Conservation (phyloP, 2,888 invertebrate species). For the Mamestra brassicae region DNA sequence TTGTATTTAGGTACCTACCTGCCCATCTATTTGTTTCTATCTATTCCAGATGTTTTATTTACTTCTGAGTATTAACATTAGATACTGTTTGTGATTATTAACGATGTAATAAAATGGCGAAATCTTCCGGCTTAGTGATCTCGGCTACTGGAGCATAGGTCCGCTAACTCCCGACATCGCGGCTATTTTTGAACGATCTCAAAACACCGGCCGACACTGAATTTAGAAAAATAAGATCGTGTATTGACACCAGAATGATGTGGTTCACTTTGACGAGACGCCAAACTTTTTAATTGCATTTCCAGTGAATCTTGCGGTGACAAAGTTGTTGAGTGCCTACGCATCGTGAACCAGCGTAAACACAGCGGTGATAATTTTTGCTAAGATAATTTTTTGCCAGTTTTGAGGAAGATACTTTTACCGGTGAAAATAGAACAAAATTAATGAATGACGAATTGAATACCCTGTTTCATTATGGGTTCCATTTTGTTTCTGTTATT, state of each 20-base stretch:
- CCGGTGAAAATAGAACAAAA: background rate
- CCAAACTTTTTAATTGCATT: slow-evolving; percentile 69
- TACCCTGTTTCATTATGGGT: background rate
- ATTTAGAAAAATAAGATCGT: slow-evolving; percentile 67
- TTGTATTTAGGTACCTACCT: background rate
- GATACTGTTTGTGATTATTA: slow-evolving; percentile 53
- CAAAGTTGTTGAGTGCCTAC: slow-evolving; percentile 51
- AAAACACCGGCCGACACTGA: slow-evolving; percentile 69
- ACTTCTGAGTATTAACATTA: slow-evolving; percentile 53
- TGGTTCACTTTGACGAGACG: slow-evolving; percentile 63
- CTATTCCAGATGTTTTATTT: slow-evolving; percentile 60
- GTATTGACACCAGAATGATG: slow-evolving; percentile 63
- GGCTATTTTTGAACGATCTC: slow-evolving; percentile 72
- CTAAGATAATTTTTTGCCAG: slow-evolving; percentile 9
- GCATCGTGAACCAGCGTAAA: slow-evolving; percentile 32
- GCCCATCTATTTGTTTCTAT: slow-evolving; percentile 33
- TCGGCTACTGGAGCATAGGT: slow-evolving; percentile 71
- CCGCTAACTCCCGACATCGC: slow-evolving; percentile 67
- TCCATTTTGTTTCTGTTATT: background rate
- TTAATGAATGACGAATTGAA: background rate
- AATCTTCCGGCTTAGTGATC: slow-evolving; percentile 66
- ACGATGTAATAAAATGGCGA: slow-evolving; percentile 68
- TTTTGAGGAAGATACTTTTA: slow-evolving; percentile 5
- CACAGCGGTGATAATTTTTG: slow-evolving; percentile 42
- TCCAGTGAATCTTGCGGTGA: slow-evolving; percentile 59